Conservation (phyloP, 1,140 invertebrate genomes). For the Philopotamus ludificatus region DNA sequence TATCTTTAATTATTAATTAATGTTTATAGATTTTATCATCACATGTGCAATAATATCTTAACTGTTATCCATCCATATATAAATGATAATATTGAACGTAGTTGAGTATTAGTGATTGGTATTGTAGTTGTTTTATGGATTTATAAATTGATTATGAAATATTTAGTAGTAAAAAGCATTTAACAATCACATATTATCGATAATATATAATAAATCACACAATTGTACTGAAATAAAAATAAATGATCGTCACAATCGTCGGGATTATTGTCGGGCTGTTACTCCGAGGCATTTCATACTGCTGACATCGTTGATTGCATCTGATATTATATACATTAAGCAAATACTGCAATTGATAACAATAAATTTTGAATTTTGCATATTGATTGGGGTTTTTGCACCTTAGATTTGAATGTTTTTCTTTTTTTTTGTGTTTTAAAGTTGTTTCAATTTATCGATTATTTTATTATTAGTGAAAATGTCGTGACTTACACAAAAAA, state of each 20-base stretch:
- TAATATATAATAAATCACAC: background rate
- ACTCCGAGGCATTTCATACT: conserved; percentile 27
- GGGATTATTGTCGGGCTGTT: too few relatives aligned
- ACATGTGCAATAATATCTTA: too few relatives aligned
- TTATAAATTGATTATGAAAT: background rate
- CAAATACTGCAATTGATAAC: conserved; percentile 35
- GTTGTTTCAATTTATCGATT: conserved; percentile 15
- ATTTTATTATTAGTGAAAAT: conserved; percentile 12
- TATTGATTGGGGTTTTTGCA: conserved; percentile 42
- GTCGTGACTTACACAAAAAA: conserved; percentile 3
- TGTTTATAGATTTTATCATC: too few relatives aligned
- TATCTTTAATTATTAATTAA: too few relatives aligned
- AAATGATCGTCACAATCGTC: too few relatives aligned
- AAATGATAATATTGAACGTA: too few relatives aligned
- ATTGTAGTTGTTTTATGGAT: background rate
- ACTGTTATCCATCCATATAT: too few relatives aligned
- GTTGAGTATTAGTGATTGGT: background rate
- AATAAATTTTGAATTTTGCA: conserved; percentile 34
- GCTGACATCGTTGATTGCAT: conserved; percentile 23
- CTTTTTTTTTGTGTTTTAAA: conserved; percentile 31
- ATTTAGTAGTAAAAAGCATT: background rate
- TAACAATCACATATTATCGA: background rate
- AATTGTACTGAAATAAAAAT: background rate
- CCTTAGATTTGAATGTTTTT: conserved; percentile 42
- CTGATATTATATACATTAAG: conserved; percentile 26